Base-by-base conservation (phyloP, 2,113 vertebrate genomes). In the Psettodes erumei region DNA sequence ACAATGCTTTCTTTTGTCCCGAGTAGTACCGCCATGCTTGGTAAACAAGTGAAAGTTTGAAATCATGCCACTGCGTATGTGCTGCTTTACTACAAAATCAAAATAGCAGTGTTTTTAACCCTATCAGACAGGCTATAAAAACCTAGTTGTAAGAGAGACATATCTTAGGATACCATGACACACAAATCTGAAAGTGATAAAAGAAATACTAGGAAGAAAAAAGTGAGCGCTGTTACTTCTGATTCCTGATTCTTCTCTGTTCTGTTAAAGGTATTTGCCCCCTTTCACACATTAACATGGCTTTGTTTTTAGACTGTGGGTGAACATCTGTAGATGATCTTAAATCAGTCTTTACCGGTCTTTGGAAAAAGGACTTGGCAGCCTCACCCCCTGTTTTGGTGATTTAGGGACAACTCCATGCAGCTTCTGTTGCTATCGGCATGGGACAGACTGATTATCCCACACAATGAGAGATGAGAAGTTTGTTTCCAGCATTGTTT, bases 321-420 rank as follows among this genome's bases (percentile, higher is more conserved):
- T 74, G 21, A 56, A 58, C 48, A 64, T 79, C 23, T 65, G 27
- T 16, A 25, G 11, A 89, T 88, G 66, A 86, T 30, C 54, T 28
- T 23, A 59, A 67, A 73, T 65, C 47, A 19, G 40, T 56, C 19
- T 72, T 66, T 67, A 51, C 66, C 11, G 4, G 19, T 27, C 18
- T 75, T 70, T 23, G 6, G 19, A 30, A 66, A 50, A 47, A 37
- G 51, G 18, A 66, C 55, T 61, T 13, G 18, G 6, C 1, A 3
- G 13, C 54, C 48, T 60, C 21, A 2, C 5, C 9, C n/a, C 21
- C 8, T 13, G 25, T 48, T 35, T 13, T 2, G 11, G 19, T 30
- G 40, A 38, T 51, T 40, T 15, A 5, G 19, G 16, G 5, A 40
- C 12, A 27, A n/a, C 13, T 21, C 23, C 32, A n/a, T 42, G 23